A percentile compares a stretch with the other conserved stretches of the same genome.
These are phyloP conservation scores for Drosophila kanekoi DNA, from an alignment of 2,888 invertebrate species.

Conservation along the genomic window DNA sequence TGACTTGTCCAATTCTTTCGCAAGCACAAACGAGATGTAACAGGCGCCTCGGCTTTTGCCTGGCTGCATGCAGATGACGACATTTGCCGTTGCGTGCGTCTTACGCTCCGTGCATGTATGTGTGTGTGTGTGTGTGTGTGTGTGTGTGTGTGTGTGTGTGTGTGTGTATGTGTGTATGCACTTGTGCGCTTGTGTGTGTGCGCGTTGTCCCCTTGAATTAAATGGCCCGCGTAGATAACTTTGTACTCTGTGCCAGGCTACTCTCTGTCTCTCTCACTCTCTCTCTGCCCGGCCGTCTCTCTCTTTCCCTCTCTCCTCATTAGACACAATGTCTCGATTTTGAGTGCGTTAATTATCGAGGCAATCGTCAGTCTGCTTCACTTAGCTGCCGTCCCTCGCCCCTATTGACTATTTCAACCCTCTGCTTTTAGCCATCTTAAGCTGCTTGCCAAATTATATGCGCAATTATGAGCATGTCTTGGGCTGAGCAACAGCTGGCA, in stretches of 20 bases:
- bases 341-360: slow-evolving; percentile 65
- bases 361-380: slow-evolving; percentile 26
- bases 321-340: slow-evolving; percentile 33
- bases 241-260: slow-evolving; percentile 16
- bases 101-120: not conserved
- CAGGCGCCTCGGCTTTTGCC: slow-evolving; percentile 23
- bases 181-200: slow-evolving; percentile 12
- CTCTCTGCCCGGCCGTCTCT: too few species aligned
- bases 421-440: slow-evolving; percentile 30
- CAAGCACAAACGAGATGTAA: slow-evolving; percentile 23
- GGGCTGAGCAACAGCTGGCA: slow-evolving; percentile 65
- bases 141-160: slow-evolving; percentile 8
- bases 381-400: too few species aligned
- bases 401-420: not conserved
- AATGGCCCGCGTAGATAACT: slow-evolving; percentile 24
- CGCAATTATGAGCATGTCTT: slow-evolving; percentile 61
- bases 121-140: slow-evolving; percentile 11
- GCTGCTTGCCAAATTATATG: slow-evolving; percentile 60
- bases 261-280: not conserved
- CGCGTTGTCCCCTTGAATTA: slow-evolving; percentile 27
- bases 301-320: not conserved
- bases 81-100: slow-evolving; percentile 10
- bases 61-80: slow-evolving; percentile 46
- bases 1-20: not conserved
- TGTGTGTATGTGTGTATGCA: slow-evolving; percentile 21